Conservation (phyloP, 2,797 vertebrate species). For the Falco berigora region DNA sequence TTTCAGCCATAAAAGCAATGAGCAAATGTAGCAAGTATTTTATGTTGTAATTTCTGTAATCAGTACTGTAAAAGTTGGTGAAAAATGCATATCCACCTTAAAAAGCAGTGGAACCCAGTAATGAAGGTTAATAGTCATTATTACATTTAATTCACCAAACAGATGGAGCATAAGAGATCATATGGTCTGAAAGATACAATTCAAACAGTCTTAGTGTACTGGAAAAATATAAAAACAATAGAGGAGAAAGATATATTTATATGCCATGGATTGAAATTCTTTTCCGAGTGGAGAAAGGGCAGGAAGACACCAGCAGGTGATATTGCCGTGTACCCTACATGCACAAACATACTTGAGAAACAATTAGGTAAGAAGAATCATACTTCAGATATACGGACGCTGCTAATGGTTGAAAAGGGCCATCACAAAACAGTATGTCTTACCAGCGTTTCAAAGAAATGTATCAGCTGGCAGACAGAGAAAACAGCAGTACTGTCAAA, state of each 20-base stretch:
- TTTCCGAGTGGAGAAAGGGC: not conserved
- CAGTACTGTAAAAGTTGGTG: not conserved
- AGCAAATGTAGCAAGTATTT: not conserved
- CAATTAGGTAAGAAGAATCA: not conserved
- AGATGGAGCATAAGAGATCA: not conserved
- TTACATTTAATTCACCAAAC: not conserved
- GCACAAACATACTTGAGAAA: not conserved
- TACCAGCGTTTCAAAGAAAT: not conserved
- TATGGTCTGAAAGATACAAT: not conserved
- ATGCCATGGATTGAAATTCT: not conserved
- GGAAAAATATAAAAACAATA: not conserved
- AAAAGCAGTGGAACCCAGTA: not conserved
- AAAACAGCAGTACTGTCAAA: not conserved
- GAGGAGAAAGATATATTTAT: not conserved
- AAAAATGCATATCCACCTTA: not conserved
- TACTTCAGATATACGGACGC: not conserved
- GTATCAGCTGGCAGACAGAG: not conserved
- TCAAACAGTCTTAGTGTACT: not conserved
- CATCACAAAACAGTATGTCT: not conserved
- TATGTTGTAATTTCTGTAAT: not conserved
- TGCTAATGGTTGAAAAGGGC: not conserved
- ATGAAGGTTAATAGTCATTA: not conserved
- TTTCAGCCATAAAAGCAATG: not conserved
- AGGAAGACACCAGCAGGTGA: not conserved
- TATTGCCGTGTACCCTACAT: not conserved